Percentiles rank a stretch among this genome's conserved stretches.
phyloP scores from a whole-genome alignment of 2,888 invertebrate species.

The Autographa gamma region DNA sequence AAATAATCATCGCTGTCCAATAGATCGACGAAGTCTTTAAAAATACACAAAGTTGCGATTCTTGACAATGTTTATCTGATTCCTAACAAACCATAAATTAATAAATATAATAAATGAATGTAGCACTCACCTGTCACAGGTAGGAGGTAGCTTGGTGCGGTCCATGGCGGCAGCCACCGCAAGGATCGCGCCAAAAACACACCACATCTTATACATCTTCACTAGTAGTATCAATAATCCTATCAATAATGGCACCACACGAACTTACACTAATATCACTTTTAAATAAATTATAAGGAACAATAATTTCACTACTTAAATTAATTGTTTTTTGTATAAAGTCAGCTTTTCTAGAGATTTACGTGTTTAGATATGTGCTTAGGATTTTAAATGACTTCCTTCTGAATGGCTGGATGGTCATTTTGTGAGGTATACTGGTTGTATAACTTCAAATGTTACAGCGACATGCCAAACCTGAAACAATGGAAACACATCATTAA shows the following conservation, averaged over 20 bases:
- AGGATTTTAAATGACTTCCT: constrained; percentile 79
- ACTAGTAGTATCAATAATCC: constrained; percentile 47
- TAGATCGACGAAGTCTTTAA: too few species aligned
- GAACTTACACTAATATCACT: constrained; percentile 83
- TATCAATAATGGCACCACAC: constrained; percentile 72
- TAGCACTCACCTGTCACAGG: constrained; percentile 87
- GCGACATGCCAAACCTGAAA: constrained; percentile 74
- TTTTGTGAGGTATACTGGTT: constrained; percentile 73
- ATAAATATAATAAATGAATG: not conserved
- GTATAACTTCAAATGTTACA: constrained; percentile 49
- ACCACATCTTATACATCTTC: constrained; percentile 74
- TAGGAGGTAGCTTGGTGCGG: constrained; percentile 83
- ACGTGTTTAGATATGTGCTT: constrained; percentile 83
- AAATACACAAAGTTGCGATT: too few species aligned
- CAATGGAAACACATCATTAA: constrained; percentile 61
- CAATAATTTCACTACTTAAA: constrained; percentile 60
- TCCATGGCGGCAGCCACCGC: constrained; percentile 75
- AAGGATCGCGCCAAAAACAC: constrained; percentile 68
- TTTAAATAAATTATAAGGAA: constrained; percentile 72
- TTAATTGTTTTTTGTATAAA: constrained; percentile 61
- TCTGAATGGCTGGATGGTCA: constrained; percentile 76
- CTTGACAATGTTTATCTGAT: too few species aligned
- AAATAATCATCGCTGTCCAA: too few species aligned
- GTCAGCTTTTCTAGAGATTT: constrained; percentile 51
- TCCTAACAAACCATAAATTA: not conserved